These are phyloP conservation scores for Geotrypetes seraphini DNA, from an alignment of 2,797 vertebrate species.

Conservation along the genomic window DNA sequence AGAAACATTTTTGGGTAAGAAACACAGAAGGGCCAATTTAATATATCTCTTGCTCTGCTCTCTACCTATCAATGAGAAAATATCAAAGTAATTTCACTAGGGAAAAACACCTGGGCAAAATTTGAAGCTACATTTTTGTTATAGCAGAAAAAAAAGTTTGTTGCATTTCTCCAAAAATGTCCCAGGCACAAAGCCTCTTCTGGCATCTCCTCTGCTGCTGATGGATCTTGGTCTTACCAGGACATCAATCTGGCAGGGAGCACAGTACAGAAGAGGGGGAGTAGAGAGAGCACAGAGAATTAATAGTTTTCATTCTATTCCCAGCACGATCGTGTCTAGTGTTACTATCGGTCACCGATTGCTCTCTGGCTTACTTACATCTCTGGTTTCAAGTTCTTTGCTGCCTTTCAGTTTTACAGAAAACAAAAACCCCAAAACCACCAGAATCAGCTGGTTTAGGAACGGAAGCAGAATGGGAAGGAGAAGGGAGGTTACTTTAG, in stretches of 20 bases:
- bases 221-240: background rate
- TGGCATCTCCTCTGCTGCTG: too few species aligned
- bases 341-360: conserved; percentile 68
- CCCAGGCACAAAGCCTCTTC: too few species aligned
- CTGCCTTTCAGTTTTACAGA: conserved; percentile 28
- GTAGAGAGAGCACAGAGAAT: background rate
- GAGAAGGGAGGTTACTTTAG: conserved; percentile 13
- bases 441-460: conserved; percentile 15
- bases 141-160: too few species aligned
- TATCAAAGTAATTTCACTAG: too few species aligned
- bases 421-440: conserved; percentile 34
- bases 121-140: too few species aligned
- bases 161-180: too few species aligned
- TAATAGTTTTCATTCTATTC: background rate
- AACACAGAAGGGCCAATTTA: too few species aligned
- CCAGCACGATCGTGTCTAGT: conserved; percentile 2
- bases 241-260: background rate
- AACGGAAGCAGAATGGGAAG: background rate
- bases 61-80: too few species aligned
- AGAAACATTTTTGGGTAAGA: too few species aligned
- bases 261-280: background rate
- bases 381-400: conserved; percentile 42
- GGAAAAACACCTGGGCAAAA: too few species aligned
- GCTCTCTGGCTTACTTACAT: conserved; percentile 49
- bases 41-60: too few species aligned